phyloP scores from a whole-genome alignment of 2,888 invertebrate species.

The Aphodius sticticus region DNA sequence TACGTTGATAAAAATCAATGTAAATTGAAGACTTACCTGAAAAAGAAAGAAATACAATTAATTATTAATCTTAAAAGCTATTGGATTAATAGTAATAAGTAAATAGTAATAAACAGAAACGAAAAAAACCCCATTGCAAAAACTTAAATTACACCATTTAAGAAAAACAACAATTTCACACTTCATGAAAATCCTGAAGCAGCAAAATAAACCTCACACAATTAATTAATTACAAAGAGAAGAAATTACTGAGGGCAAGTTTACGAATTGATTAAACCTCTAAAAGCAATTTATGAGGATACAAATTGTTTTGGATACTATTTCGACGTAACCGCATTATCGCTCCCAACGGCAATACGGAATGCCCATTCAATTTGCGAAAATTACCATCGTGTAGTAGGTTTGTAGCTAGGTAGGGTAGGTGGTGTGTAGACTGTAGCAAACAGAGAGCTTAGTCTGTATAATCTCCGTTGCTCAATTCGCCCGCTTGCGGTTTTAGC shows the following conservation, averaged over 20 bases:
- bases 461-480: not conserved
- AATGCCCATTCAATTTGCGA: not conserved
- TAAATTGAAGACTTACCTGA: too few relatives aligned
- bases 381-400: not conserved
- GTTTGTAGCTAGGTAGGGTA: not conserved
- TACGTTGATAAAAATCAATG: too few relatives aligned
- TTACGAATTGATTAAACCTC: not conserved
- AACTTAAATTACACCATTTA: too few relatives aligned
- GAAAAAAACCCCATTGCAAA: too few relatives aligned
- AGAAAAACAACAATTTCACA: too few relatives aligned
- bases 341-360: not conserved
- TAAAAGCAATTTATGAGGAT: slow-evolving; percentile 4
- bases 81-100: too few relatives aligned
- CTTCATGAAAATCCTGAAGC: not conserved
- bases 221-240: not conserved
- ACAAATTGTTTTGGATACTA: not conserved
- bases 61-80: too few relatives aligned
- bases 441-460: not conserved
- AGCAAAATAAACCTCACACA: not conserved
- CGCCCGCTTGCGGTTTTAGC: not conserved
- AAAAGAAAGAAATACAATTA: too few relatives aligned
- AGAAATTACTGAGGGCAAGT: not conserved
- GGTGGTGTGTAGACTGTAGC: not conserved
- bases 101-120: too few relatives aligned
- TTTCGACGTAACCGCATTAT: not conserved